Evolutionary conservation across 2,113 vertebrate species (phyloP), one percentile per base, ranked within the genome.

Genomic region (Orycteropus afer): DNA sequence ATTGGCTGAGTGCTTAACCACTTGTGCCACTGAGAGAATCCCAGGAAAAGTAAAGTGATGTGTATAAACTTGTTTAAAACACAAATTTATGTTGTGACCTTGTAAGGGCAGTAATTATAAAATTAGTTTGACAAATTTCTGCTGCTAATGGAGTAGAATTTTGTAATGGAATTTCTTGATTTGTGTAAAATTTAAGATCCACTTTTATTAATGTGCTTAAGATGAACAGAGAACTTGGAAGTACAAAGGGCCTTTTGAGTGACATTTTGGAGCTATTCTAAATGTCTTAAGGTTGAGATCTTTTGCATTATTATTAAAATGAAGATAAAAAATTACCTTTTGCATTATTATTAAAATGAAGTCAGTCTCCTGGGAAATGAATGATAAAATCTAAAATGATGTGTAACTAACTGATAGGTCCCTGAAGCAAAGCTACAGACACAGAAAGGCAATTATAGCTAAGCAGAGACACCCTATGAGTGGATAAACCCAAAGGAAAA

Each of bases 321-420:
- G 22, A 18, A 17, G 13, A 57, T n/a, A n/a, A n/a, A n/a, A n/a
- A n/a, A n/a, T n/a, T n/a, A n/a, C n/a, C 40, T 15, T 82, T 84
- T 27, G 76, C 65, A 40, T 93, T 76, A 11, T 81, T 91, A 69
- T 40, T 88, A 63, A 93, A 86, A 81, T 47, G 37, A 85, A 87
- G 25, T 63, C 61, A 27, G 17, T 45, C 55, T 67, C 40, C n/a
- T 53, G 82, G 85, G 85, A 91, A 71, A 37, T 40, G 23, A 88
- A 18, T 42, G 34, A 55, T 55, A 53, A 20, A 69, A 29, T 86
- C 37, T 76, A 86, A n/a, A 79, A 32, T 3, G 42, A n/a, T 53
- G 23, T 45, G 47, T 73, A 42, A 69, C 22, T 73, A 42, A 69
- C 22, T 81, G 8, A 23, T 45, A 32, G 53, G 53, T 49, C 77